Evolutionary conservation across 1,140 invertebrate species (phyloP), one percentile per base, ranked within the genome.

Genomic region (Hylaeus volcanicus): DNA sequence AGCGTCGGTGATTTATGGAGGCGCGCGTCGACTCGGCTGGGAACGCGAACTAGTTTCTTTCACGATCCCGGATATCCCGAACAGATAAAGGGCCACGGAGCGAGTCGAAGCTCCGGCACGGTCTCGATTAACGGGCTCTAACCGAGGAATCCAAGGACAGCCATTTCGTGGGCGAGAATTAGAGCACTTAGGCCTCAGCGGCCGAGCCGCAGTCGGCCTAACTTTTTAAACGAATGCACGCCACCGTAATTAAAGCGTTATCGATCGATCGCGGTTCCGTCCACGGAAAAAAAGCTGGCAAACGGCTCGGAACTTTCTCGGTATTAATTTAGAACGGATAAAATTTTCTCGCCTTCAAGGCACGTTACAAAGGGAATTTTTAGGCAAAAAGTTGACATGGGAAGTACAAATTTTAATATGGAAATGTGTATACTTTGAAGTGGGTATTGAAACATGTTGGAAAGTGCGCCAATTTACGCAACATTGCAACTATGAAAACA

Each of bases 141-240:
- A 81, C 69, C 79, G 61, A 73, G 53, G 83, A 76, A 81, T 73
- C 74, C 69, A 45, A 82, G 66, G 86, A 87, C 82, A 79, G 82
- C 71, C 82, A 82, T 86, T 87, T 71, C 26, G 72, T 61, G 65
- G 82, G 45, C 68, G 68, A 87, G 70, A 82, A 84, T 87, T 87
- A 87, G 72, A 84, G 74, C 85, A 87, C 72, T 87, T 87, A 86
- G 68, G 72, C 82, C 76, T 65, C 65, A 63, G 64, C 64, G 43
- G 41, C 26, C 72, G 61, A 77, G 48, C 68, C 53, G 26, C 26
- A 85, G 76, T 81, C 85, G 37, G 55, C 53, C 66, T 64, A 87
- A 87, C 86, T 86, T 86, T 51, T 87, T 84, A 82, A 77, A 60
- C 73, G 69, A 82, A 84, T 63, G 81, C 77, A 78, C 86, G 81